Conservation (phyloP, 2,113 vertebrate species). For the Macquaria australasica region DNA sequence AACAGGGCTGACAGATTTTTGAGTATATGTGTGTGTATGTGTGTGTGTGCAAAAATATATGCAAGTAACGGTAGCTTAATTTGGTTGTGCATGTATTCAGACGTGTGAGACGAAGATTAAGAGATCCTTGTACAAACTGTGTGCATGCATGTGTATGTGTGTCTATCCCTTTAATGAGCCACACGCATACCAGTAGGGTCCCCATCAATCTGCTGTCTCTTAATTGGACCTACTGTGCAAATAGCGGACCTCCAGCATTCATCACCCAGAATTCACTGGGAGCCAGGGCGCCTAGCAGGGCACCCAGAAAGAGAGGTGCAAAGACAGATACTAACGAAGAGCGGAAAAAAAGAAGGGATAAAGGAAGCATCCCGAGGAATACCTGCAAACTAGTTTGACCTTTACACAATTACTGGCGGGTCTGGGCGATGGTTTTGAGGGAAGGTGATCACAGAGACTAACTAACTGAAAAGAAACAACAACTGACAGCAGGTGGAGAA, state of each 20-base stretch:
- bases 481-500: constrained; percentile 48
- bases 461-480: constrained; percentile 40
- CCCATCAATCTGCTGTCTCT: constrained; percentile 71
- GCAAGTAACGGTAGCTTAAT: constrained; percentile 7
- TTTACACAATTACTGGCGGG: constrained; percentile 59
- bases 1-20: neutral
- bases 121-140: constrained; percentile 24
- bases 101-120: constrained; percentile 41
- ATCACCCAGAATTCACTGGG: constrained; percentile 60
- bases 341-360: neutral
- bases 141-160: constrained; percentile 1
- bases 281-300: constrained; percentile 18
- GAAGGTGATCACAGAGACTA: constrained; percentile 52
- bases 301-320: neutral
- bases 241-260: constrained; percentile 60
- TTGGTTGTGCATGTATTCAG: constrained; percentile 10
- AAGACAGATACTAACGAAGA: neutral
- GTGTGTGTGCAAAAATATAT: neutral
- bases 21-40: neutral
- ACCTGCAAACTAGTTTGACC: constrained; percentile 60
- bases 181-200: constrained; percentile 47
- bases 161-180: constrained; percentile 61
- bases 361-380: constrained; percentile 1
- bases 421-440: constrained; percentile 8
- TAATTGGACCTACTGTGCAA: constrained; percentile 78